Evolutionary conservation across 35 echinoderm and acorn worm genomes (phyloP).

Genomic region (Chiridota heheva): DNA sequence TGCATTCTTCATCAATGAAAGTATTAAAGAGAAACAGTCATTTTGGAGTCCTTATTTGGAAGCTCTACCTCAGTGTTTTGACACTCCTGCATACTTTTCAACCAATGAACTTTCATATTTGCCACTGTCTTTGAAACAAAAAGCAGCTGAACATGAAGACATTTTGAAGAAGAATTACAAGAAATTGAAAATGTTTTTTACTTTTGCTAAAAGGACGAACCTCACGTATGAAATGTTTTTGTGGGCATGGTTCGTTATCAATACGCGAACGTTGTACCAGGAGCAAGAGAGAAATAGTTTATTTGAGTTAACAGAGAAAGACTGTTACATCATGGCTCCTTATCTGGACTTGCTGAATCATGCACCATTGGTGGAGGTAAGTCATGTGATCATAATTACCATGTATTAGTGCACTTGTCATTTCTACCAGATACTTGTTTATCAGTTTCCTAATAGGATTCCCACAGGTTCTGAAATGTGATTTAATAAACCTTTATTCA

Average conservation of each 20-base stretch:
- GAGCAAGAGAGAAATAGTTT: background rate
- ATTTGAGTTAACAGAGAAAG: constrained; percentile 4
- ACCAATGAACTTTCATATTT: constrained; percentile 28
- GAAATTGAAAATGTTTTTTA: constrained; percentile 28
- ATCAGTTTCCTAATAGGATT: too few relatives aligned
- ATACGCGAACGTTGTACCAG: constrained; percentile 52
- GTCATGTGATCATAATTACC: background rate
- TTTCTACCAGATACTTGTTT: too few relatives aligned
- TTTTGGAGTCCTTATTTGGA: constrained; percentile 82
- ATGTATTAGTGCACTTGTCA: background rate
- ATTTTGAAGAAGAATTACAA: constrained; percentile 39
- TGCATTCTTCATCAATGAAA: constrained; percentile 70
- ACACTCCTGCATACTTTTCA: constrained; percentile 54
- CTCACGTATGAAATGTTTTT: constrained; percentile 40
- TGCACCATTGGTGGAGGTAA: constrained; percentile 67
- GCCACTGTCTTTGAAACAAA: background rate
- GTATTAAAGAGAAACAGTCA: constrained; percentile 44
- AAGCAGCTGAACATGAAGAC: constrained; percentile 15
- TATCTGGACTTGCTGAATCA: constrained; percentile 90
- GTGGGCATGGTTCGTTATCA: constrained; percentile 96
- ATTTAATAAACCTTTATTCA: too few relatives aligned
- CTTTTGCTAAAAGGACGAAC: constrained; percentile 12
- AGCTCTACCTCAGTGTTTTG: constrained; percentile 51
- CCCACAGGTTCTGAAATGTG: too few relatives aligned
- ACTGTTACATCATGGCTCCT: constrained; percentile 77